These are phyloP conservation scores for Percopsis transmontana DNA, from an alignment of 2,113 vertebrate genomes.

Conservation along the genomic window DNA sequence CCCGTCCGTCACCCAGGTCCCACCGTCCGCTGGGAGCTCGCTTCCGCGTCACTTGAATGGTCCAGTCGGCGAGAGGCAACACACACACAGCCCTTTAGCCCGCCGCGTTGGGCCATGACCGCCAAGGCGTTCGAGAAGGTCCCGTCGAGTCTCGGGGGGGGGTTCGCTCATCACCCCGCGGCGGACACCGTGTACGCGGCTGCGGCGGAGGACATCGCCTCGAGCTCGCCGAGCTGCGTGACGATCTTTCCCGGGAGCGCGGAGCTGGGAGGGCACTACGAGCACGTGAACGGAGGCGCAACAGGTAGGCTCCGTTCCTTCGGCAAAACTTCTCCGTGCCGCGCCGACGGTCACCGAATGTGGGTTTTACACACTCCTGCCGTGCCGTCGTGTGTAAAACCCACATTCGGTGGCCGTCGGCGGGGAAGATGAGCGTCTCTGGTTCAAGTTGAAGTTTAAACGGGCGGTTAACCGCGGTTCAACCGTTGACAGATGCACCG, in stretches of 20 bases:
- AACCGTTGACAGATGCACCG: too few relatives aligned
- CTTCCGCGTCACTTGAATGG: not conserved
- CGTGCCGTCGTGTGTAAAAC: too few relatives aligned
- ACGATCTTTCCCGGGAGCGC: slow-evolving; percentile 84
- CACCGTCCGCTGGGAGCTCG: not conserved
- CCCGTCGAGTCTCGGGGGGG: slow-evolving; percentile 86
- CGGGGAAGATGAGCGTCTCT: too few relatives aligned
- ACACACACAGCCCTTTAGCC: slow-evolving; percentile 19
- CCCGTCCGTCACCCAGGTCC: slow-evolving; percentile 72
- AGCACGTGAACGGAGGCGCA: slow-evolving; percentile 81
- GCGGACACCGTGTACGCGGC: slow-evolving; percentile 86
- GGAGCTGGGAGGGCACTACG: slow-evolving; percentile 87
- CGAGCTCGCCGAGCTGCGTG: slow-evolving; percentile 82
- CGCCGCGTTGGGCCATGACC: slow-evolving; percentile 82
- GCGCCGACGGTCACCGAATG: too few relatives aligned
- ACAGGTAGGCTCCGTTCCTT: too few relatives aligned
- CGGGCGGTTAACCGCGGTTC: too few relatives aligned
- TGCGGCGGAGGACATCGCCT: slow-evolving; percentile 85
- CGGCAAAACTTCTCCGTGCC: too few relatives aligned
- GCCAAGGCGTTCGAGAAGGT: slow-evolving; percentile 94
- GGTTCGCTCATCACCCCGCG: slow-evolving; percentile 84
- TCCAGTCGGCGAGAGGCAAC: slow-evolving; percentile 21
- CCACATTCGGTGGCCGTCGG: too few relatives aligned
- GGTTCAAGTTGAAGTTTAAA: too few relatives aligned
- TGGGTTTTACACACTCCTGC: too few relatives aligned